These are phyloP conservation scores for Argya squamiceps DNA, from an alignment of 2,797 vertebrate species.

Conservation along the genomic window DNA sequence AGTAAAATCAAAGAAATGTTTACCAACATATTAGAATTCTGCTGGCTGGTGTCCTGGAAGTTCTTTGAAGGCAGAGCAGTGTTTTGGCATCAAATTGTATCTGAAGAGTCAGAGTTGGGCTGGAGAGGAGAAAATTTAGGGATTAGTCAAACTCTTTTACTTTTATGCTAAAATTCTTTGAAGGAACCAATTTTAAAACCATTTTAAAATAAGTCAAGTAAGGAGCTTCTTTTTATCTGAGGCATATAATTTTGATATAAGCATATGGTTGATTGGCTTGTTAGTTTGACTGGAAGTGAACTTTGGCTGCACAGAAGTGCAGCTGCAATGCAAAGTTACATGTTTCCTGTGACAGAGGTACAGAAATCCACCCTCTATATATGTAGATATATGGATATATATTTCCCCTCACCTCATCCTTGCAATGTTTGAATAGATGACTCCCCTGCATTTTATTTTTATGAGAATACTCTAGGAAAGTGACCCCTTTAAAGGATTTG, in stretches of 20 bases:
- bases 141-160: background rate
- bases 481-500: background rate
- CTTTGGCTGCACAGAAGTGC: fast-evolving
- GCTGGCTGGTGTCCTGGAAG: background rate
- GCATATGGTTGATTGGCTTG: background rate
- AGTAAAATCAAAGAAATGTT: background rate
- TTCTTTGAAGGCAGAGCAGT: background rate
- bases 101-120: background rate
- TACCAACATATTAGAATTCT: background rate
- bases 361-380: fast-evolving
- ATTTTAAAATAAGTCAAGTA: background rate
- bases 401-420: background rate
- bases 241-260: background rate
- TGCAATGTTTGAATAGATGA: background rate
- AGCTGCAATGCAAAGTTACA: background rate
- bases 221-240: background rate
- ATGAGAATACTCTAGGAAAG: background rate
- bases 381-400: no score
- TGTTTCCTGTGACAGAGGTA: background rate
- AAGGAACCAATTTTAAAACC: background rate
- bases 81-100: background rate
- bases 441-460: background rate
- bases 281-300: background rate
- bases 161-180: background rate
- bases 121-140: background rate